These are phyloP conservation scores for Amphiprion clarkii DNA, from an alignment of 2,797 vertebrate species.

Conservation along the genomic window DNA sequence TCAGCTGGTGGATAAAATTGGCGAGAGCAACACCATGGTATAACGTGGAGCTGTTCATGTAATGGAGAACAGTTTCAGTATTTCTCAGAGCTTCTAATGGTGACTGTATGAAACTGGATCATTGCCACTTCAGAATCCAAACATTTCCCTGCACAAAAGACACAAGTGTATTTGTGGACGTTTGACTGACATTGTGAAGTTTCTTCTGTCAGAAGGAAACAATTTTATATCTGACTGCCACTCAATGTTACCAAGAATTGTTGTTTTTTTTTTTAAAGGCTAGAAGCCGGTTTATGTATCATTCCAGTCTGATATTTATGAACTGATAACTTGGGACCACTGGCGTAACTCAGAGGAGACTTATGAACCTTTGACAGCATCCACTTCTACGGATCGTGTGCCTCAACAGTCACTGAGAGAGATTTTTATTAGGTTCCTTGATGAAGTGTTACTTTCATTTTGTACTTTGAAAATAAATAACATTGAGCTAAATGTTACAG, in stretches of 20 bases:
- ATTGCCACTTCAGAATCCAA: conserved; percentile 59
- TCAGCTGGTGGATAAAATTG: conserved; percentile 92
- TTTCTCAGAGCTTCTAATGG: conserved; percentile 84
- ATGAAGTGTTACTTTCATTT: conserved; percentile 65
- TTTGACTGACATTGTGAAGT: conserved; percentile 35
- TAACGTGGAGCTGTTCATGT: conserved; percentile 81
- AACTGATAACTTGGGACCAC: conserved; percentile 60
- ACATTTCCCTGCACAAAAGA: conserved; percentile 47
- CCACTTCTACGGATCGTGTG: conserved; percentile 49
- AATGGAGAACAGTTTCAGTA: conserved; percentile 64
- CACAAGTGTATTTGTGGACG: conserved; percentile 26
- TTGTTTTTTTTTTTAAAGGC: conserved; percentile 42
- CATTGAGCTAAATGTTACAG: conserved; percentile 44
- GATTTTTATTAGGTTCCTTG: conserved; percentile 40
- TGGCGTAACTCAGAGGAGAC: conserved; percentile 46
- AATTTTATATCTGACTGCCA: conserved; percentile 53
- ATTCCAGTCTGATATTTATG: conserved; percentile 63
- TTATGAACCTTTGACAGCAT: conserved; percentile 29
- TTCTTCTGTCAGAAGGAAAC: conserved; percentile 25
- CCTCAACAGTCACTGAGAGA: conserved; percentile 54
- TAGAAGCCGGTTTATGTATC: conserved; percentile 65
- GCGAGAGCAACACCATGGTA: conserved; percentile 98
- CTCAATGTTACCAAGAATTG: conserved; percentile 50
- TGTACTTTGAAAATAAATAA: conserved; percentile 43
- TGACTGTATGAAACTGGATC: conserved; percentile 58